A percentile compares a stretch with the other conserved stretches of the same genome.
These are phyloP conservation scores for Muntiacus reevesi DNA, from an alignment of 2,113 vertebrate species.

Conservation along the genomic window DNA sequence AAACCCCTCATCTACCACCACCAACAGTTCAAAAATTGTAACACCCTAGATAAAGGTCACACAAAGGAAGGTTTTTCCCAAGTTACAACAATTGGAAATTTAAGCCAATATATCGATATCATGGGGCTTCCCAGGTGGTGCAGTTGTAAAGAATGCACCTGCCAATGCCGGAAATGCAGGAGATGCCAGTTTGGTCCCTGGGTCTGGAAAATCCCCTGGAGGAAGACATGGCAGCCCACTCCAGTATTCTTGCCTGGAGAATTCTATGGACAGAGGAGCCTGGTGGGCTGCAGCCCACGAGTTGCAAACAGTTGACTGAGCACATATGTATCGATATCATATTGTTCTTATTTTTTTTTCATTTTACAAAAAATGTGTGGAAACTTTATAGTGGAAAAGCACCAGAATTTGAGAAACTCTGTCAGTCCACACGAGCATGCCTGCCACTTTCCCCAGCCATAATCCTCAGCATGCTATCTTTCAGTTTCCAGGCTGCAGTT, in stretches of 20 bases:
- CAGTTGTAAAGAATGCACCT: too few relatives aligned
- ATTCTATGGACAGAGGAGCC: too few relatives aligned
- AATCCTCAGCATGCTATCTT: background rate
- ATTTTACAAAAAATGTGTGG: background rate
- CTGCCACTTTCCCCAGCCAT: background rate
- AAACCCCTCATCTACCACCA: background rate
- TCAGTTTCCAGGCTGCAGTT: background rate
- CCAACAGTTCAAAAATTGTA: background rate
- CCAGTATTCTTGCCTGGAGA: too few relatives aligned
- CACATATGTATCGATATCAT: too few relatives aligned
- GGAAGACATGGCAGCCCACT: too few relatives aligned
- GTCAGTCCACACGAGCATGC: rapidly evolving
- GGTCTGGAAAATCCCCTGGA: too few relatives aligned
- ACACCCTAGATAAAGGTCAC: background rate
- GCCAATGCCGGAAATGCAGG: too few relatives aligned
- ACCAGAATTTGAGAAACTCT: background rate
- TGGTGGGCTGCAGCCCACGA: too few relatives aligned
- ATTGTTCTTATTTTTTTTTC: background rate
- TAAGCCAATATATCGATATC: background rate
- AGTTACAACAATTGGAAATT: background rate
- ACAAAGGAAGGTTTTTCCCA: background rate
- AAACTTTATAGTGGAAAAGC: background rate
- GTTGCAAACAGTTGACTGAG: too few relatives aligned
- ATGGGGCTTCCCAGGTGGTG: too few relatives aligned
- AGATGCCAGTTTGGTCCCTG: too few relatives aligned